phyloP scores from a whole-genome alignment of 1,140 invertebrate genomes.

The Melanaphis sacchari region DNA sequence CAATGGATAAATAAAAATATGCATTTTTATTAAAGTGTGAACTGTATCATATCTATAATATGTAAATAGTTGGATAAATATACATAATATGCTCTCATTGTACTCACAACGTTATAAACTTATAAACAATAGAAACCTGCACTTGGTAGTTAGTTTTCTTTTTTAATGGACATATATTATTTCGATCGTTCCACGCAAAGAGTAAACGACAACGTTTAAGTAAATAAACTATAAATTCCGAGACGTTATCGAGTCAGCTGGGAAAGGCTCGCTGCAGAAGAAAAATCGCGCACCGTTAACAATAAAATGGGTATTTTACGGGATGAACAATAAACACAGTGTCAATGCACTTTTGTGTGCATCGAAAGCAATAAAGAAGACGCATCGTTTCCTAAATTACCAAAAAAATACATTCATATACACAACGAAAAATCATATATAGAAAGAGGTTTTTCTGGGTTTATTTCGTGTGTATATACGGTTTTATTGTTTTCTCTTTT shows the following conservation, averaged over 20 bases:
- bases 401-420: slow-evolving; percentile 30
- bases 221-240: slow-evolving; percentile 25
- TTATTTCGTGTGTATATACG: background rate
- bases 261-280: background rate
- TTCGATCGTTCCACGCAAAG: background rate
- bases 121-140: background rate
- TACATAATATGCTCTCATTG: background rate
- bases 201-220: slow-evolving; percentile 8
- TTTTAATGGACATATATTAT: slow-evolving; percentile 16
- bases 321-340: background rate
- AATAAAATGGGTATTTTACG: slow-evolving; percentile 31
- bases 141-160: background rate
- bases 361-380: slow-evolving; percentile 43
- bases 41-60: background rate
- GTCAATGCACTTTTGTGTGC: slow-evolving; percentile 14
- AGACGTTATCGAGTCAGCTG: background rate
- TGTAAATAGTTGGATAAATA: background rate
- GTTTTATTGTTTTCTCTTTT: background rate
- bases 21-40: background rate
- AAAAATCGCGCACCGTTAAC: background rate
- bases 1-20: background rate
- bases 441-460: background rate
- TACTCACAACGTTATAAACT: background rate
- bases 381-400: slow-evolving; percentile 47
- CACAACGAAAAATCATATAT: background rate